A percentile compares a stretch with the other conserved stretches of the same genome.
Evolutionary conservation across 2,797 vertebrate genomes (phyloP).

Genomic region (Pangasius sanitwongsei): DNA sequence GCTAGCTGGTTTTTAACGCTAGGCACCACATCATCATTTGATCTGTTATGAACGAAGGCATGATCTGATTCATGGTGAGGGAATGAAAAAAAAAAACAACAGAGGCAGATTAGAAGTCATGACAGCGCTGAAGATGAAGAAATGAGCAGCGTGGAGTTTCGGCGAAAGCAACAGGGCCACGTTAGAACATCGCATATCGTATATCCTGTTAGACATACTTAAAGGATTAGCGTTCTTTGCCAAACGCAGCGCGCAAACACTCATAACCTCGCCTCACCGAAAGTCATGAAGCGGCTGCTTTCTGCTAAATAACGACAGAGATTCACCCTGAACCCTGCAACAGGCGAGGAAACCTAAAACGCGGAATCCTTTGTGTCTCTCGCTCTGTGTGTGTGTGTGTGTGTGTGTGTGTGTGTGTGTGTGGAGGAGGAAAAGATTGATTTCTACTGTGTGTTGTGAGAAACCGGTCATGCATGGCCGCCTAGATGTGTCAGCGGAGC

Average conservation of each 20-base stretch:
- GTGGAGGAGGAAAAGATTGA: constrained; percentile 18
- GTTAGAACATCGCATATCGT: constrained; percentile 60
- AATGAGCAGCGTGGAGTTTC: constrained; percentile 23
- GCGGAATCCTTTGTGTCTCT: background rate
- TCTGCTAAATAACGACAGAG: background rate
- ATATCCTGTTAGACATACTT: constrained; percentile 70
- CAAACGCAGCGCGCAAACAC: constrained; percentile 28
- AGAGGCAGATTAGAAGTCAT: background rate
- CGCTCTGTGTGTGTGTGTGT: background rate
- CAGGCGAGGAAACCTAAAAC: constrained; percentile 8
- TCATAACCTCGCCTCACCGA: background rate
- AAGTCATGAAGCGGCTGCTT: background rate
- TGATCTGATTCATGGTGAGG: background rate
- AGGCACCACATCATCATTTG: too few species aligned
- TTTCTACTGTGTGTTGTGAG: constrained; percentile 18
- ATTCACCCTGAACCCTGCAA: constrained; percentile 8
- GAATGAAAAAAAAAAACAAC: background rate
- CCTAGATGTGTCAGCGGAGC: constrained; percentile 16
- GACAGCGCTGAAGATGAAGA: background rate
- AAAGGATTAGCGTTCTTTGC: constrained; percentile 68
- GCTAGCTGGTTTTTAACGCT: background rate
- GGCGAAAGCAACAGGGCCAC: constrained; percentile 54
- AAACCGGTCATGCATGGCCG: constrained; percentile 16
- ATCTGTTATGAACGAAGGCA: background rate
- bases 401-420: background rate